These are phyloP conservation scores for Clepsis dumicolana DNA, from an alignment of 2,888 invertebrate species.

Conservation along the genomic window DNA sequence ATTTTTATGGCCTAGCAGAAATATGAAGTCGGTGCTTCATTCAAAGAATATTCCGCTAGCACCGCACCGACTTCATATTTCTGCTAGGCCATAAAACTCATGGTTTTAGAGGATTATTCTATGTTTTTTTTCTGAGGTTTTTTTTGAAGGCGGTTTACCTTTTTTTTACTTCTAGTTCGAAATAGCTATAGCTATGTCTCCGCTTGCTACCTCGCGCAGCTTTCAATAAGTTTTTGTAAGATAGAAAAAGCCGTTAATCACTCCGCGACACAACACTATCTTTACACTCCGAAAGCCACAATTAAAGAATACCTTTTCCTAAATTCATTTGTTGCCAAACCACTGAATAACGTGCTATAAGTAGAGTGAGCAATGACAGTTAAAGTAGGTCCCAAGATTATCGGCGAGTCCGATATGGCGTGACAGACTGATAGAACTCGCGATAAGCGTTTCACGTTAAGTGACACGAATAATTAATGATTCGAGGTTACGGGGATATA, in stretches of 20 bases:
- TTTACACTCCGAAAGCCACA: background rate
- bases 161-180: too few species aligned
- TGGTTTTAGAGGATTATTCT: too few species aligned
- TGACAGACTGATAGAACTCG: background rate
- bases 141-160: too few species aligned
- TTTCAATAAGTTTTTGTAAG: too few species aligned
- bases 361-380: slow-evolving; percentile 1
- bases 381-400: slow-evolving; percentile 19
- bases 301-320: background rate
- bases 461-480: background rate
- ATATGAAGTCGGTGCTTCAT: too few species aligned
- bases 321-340: slow-evolving; percentile 1
- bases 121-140: too few species aligned
- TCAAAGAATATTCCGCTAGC: too few species aligned
- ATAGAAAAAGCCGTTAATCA: background rate
- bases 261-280: background rate
- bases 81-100: too few species aligned
- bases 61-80: too few species aligned
- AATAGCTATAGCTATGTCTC: too few species aligned
- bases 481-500: background rate
- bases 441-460: slow-evolving; percentile 2
- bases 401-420: background rate
- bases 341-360: slow-evolving; percentile 3
- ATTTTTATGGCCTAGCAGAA: too few species aligned
- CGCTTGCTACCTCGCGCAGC: too few species aligned